Evolutionary conservation across 2,797 vertebrate species (phyloP), one percentile per base, ranked within the genome.

Genomic region (Bradypodion ventrale): DNA sequence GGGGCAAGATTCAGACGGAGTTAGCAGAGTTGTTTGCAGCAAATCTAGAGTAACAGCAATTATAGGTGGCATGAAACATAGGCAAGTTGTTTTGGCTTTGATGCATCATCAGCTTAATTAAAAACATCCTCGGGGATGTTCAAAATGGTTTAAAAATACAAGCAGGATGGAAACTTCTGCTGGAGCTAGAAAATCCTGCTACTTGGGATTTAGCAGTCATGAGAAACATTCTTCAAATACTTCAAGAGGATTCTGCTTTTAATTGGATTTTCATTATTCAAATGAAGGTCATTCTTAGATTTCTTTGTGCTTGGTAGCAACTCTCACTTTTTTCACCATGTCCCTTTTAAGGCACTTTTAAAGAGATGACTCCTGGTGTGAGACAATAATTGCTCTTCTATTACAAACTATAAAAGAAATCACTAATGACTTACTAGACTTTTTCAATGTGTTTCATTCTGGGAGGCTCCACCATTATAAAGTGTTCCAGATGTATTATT

Each of bases 181-280:
- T 79, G 29, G 35, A 80, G 60, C 49, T 37, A 40, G 37, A 15
- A 32, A 9, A 44, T 27, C 44, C 25, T 65, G 29, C 35, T 56
- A 49, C 27, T 65, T 72, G 19, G 59, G 60, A 73, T 66, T 80
- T 44, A 75, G 56, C 16, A 27, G 21, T 29, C 35, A 56, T 60
- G 35, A 74, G 52, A 85, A 75, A 32, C 69, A 80, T 80, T 85
- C 72, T 60, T 80, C 37, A 74, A 68, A 85, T 85, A 68, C 15
- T 75, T 46, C 4, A 56, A 75, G 62, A 80, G 29, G 70, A 80
- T 59, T 75, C 70, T 62, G 75, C 29, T 73, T 35, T 72, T 78
- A 62, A 84, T 25, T 78, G 59, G n/a, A 32, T 23, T 73, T 63
- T 49, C 13, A 37, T 78, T 49, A 78, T 73, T 84, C 73, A 65